Evolutionary conservation across 2,797 vertebrate species (phyloP).

Genomic region (Paedocypris micromegethes): DNA sequence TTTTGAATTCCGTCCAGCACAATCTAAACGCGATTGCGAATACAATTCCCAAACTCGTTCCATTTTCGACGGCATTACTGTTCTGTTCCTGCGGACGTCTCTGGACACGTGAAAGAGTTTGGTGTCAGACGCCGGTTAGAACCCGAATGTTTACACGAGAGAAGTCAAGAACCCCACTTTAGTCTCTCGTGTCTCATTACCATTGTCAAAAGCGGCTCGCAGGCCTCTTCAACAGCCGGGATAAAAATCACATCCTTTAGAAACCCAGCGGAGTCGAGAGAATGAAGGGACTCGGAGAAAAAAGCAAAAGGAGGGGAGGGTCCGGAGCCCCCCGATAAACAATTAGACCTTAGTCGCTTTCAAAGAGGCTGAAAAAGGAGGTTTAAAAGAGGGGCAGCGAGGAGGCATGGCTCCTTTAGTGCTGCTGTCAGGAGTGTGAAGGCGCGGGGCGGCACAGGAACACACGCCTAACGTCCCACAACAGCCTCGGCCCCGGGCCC

Average conservation of each 20-base stretch:
- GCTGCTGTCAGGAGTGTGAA: conserved; percentile 81
- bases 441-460: conserved; percentile 68
- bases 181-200: conserved; percentile 41
- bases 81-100: no score
- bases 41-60: no score
- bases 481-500: conserved; percentile 72
- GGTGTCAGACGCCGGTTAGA: no score
- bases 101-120: no score
- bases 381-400: conserved; percentile 39
- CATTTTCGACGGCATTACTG: no score
- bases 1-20: no score
- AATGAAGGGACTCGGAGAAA: conserved; percentile 57
- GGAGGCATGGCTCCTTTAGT: conserved; percentile 78
- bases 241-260: conserved; percentile 65
- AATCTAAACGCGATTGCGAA: no score
- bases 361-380: conserved; percentile 55
- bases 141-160: no score
- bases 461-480: conserved; percentile 80
- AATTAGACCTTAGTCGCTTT: conserved; percentile 72
- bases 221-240: conserved; percentile 54
- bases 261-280: conserved; percentile 63
- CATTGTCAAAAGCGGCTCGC: conserved; percentile 56
- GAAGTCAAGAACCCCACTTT: background rate
- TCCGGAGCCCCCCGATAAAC: conserved; percentile 78
- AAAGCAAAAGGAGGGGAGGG: conserved; percentile 64